Percentiles rank a stretch among this genome's conserved stretches.
Conservation (phyloP, 2,113 vertebrate species). For the Leucopsar rothschildi region DNA sequence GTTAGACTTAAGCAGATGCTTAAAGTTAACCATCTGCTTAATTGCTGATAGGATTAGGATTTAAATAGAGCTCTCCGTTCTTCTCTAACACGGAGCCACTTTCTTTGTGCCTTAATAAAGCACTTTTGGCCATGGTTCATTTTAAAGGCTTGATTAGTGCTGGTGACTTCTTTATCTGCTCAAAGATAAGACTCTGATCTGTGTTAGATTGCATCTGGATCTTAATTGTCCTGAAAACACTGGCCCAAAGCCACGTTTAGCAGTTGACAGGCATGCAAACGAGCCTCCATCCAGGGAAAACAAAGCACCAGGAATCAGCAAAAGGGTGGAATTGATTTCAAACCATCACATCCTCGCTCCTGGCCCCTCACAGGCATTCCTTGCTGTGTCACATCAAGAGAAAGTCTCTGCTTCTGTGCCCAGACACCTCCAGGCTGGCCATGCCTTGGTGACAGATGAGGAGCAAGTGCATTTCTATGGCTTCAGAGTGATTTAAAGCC, state of each 20-base stretch:
- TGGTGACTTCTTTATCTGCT: background rate
- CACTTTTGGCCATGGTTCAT: background rate
- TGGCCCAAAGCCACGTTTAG: background rate
- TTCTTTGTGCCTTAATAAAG: background rate
- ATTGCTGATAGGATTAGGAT: background rate
- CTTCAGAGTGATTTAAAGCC: background rate
- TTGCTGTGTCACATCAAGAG: too few species aligned
- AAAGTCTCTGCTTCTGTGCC: background rate
- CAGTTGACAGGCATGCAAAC: background rate
- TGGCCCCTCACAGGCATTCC: background rate
- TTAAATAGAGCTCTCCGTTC: background rate
- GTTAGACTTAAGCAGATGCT: background rate
- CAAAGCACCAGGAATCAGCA: background rate
- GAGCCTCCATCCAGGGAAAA: background rate
- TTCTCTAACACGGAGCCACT: background rate
- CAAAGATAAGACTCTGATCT: background rate
- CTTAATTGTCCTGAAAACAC: background rate
- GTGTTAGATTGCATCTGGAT: background rate
- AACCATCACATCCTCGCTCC: fast-evolving
- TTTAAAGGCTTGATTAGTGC: background rate
- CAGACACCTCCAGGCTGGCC: background rate
- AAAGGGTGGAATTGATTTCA: background rate
- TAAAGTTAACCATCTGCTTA: conserved; percentile 35
- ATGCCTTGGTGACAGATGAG: background rate
- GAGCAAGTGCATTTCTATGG: background rate